Percentiles rank a stretch among this genome's conserved stretches.
These are phyloP conservation scores for Andricus quercusramuli DNA, from an alignment of 2,888 invertebrate genomes.

Conservation along the genomic window DNA sequence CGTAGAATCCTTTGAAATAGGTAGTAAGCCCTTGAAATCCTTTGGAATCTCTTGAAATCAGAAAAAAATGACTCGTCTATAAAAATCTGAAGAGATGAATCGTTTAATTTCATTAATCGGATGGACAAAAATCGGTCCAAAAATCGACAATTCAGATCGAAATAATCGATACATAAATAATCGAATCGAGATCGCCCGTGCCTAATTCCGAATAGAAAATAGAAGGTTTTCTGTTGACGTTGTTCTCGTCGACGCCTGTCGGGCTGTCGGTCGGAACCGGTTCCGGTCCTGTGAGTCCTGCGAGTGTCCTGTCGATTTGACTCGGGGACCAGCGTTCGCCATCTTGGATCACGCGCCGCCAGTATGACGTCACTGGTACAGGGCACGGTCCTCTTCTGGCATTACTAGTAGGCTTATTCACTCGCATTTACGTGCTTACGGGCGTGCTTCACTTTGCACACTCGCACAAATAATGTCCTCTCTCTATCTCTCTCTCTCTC, in stretches of 20 bases:
- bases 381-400: constrained; percentile 58
- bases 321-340: constrained; percentile 53
- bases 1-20: no score
- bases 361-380: constrained; percentile 71
- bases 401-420: constrained; percentile 54
- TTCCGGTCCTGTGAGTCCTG: constrained; percentile 51
- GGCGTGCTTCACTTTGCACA: constrained; percentile 9
- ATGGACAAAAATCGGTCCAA: no score
- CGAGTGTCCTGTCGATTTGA: constrained; percentile 66
- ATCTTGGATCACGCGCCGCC: constrained; percentile 54
- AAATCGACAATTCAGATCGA: no score
- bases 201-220: no score
- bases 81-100: no score
- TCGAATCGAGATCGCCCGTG: no score
- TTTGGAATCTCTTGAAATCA: no score
- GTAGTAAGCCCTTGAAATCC: no score
- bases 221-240: constrained; percentile 56
- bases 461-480: constrained; percentile 32
- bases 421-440: constrained; percentile 19
- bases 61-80: no score
- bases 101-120: no score
- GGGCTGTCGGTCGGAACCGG: constrained; percentile 58
- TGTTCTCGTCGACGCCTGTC: constrained; percentile 58
- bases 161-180: no score
- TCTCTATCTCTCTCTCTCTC: no score